Evolutionary conservation across 1,140 invertebrate species (phyloP).

Genomic region (Drosophila funebris): DNA sequence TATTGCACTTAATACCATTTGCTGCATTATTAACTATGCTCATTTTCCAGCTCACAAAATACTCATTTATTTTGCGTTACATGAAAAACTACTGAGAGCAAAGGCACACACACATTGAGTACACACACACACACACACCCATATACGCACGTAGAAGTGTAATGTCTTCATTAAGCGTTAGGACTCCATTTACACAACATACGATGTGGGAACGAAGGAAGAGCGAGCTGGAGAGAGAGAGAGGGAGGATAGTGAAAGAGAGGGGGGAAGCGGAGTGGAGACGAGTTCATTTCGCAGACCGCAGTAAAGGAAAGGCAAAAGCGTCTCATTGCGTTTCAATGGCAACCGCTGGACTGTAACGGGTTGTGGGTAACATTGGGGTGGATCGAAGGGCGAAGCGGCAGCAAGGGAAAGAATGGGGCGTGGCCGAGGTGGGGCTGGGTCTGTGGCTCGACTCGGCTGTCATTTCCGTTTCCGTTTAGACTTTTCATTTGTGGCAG

Average conservation of each 20-base stretch:
- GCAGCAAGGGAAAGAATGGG: not conserved
- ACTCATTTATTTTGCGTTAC: slow-evolving; percentile 35
- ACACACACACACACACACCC: not conserved
- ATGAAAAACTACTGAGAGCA: slow-evolving; percentile 31
- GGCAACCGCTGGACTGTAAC: slow-evolving; percentile 37
- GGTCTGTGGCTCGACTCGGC: slow-evolving; percentile 19
- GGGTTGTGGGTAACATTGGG: not conserved
- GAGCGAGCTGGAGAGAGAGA: not conserved
- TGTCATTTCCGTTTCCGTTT: slow-evolving; percentile 50
- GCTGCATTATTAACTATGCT: slow-evolving; percentile 40
- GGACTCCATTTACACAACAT: slow-evolving; percentile 41
- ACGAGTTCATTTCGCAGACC: slow-evolving; percentile 24
- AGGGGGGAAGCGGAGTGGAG: not conserved
- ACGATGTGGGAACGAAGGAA: not conserved
- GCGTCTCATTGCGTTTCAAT: slow-evolving; percentile 50
- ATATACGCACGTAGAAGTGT: slow-evolving; percentile 8
- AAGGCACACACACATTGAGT: not conserved
- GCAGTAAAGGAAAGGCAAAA: slow-evolving; percentile 40
- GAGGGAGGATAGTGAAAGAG: not conserved
- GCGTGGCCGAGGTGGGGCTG: not conserved
- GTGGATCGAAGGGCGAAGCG: not conserved
- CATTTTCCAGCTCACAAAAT: slow-evolving; percentile 39
- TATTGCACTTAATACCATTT: slow-evolving; percentile 16
- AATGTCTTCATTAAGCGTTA: slow-evolving; percentile 46
- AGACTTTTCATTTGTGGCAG: slow-evolving; percentile 38